Evolutionary conservation across 2,113 vertebrate species (phyloP).

Genomic region (Python bivittatus): DNA sequence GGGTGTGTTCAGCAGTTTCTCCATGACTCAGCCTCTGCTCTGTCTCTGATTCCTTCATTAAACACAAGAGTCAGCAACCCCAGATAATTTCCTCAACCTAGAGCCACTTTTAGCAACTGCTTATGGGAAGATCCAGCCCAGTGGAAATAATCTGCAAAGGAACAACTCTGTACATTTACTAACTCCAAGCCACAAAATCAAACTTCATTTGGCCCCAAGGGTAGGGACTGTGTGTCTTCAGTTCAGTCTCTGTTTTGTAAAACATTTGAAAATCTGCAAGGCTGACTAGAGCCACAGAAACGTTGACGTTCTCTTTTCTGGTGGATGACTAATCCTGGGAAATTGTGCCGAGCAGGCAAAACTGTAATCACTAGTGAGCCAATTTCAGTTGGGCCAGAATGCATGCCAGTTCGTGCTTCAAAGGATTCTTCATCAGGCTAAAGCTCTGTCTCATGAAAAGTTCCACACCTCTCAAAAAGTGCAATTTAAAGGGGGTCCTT

Average conservation of each 20-base stretch:
- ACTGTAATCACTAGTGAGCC: neutral
- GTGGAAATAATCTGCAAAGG: neutral
- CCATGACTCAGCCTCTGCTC: neutral
- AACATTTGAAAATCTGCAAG: neutral
- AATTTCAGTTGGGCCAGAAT: neutral
- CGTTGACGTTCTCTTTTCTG: neutral
- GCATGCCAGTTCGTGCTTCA: neutral
- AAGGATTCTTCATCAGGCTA: neutral
- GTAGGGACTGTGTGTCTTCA: neutral
- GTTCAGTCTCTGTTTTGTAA: neutral
- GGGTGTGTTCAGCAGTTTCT: neutral
- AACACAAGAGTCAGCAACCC: conserved; percentile 5
- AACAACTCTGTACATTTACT: neutral
- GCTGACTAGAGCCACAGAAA: neutral
- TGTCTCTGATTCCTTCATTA: neutral
- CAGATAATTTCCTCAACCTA: neutral
- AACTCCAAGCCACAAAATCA: neutral
- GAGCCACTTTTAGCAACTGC: neutral
- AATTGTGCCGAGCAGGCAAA: neutral
- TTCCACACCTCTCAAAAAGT: no score
- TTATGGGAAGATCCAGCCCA: neutral
- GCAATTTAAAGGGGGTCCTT: neutral
- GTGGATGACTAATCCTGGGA: neutral
- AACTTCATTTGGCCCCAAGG: neutral
- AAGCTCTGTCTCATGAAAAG: neutral